Evolutionary conservation across 2,797 vertebrate species (phyloP), one percentile per base, ranked within the genome.

Genomic region (Aselliscus stoliczkanus): DNA sequence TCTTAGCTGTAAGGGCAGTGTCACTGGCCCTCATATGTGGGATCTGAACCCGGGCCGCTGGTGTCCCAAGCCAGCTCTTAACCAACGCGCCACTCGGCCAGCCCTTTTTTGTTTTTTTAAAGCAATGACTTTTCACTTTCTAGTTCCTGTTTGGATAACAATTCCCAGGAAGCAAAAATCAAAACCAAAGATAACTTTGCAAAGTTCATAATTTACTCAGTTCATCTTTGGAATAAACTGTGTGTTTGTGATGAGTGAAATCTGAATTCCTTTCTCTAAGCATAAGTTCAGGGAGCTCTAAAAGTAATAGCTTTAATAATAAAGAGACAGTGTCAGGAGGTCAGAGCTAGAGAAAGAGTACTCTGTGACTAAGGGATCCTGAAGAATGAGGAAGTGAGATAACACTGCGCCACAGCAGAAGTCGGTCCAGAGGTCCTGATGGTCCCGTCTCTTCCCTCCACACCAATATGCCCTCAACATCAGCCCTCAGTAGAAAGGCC

Each of bases 181-280:
- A 96, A 91, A 88, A 93, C 6, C 13, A 95, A 92, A 89, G n/a
- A 39, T 44, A 93, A 96, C 64, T 95, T 82, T 52, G 25, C n/a
- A 18, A 82, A 86, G 73, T 69, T 79, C 13, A n/a, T 86, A 58
- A 89, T 69, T 73, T 93, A 92, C 34, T 82, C n/a, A 89, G 0
- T 1, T 76, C 44, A 86, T 34, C 42, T 81, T 85, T 95, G 25
- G 44, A 94, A 27, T 50, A 95, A 85, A 69, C 94, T 77, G 10
- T 80, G 70, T 96, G 62, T 39, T 84, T 87, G 3, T 50, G 5
- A 88, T 80, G 14, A 87, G 20, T 81, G 37, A 90, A 88, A 83
- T 82, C 1, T 52, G n/a, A 94, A 86, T 82, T 29, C 52, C 58
- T 95, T 94, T 88, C 64, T 95, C 73, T 83, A 44, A 96, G 56